Base-by-base conservation (phyloP, 92 coral and sea anemone species). In the Pocillopora meandrina region DNA sequence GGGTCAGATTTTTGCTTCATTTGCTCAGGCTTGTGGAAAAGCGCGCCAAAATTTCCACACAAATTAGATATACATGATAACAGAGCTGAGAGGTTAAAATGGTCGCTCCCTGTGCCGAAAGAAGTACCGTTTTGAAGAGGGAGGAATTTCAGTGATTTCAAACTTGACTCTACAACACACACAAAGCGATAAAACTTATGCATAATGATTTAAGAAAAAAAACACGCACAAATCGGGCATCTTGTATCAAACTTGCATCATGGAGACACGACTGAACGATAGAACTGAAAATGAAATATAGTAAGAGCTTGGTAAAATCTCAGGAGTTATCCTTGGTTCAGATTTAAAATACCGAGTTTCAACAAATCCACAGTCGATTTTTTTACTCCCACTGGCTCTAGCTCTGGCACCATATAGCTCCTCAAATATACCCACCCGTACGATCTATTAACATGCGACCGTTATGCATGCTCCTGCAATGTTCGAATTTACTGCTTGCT, bases 381-480 rank as follows among this genome's bases (percentile, higher is more conserved):
- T 56, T 69, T 33, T 42, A 3, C 52, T 42, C 52, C 84, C 55
- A 63, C 55, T 74, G 86, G 80, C 19, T 60, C 23, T 49, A 52
- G 13, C 63, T 4, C 19, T 8, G 74, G 80, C 72, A 62, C 78
- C 86, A 74, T 62, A 73, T 74, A 62, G 86, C 34, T 83, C 17
- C 36, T 23, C 55, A 73, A 83, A 83, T 83, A 83, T 55, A 83
- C 74, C 86, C 86, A 83, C 86, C 86, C 74, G 86, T 62, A 73
- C 86, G 56, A 56, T 19, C 64, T 74, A 83, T 83, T 74, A 74
- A 74, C 86, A 83, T 80, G 49, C 20, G 49, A 72, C 86, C 80
- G 86, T 74, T 83, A 83, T 74, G 86, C 80, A 61, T 71, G 80
- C 17, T 83, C 86, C 65, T 82, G 49, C 78, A 72, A 71, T 31